phyloP scores from a whole-genome alignment of 2,888 invertebrate genomes.

The Aleiodes leptofemur region DNA sequence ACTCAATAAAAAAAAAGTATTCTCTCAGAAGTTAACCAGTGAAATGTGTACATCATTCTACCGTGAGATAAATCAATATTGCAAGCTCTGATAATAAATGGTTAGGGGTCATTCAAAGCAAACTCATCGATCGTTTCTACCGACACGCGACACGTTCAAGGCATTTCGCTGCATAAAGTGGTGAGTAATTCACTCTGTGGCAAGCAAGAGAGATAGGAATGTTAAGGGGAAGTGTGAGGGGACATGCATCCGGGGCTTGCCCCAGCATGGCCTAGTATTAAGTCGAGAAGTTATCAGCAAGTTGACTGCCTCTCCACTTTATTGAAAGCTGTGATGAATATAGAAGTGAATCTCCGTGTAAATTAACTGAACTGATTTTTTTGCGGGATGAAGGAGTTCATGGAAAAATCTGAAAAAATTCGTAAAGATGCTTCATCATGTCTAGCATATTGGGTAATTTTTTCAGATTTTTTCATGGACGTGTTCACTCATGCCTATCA shows the following conservation, averaged over 20 bases:
- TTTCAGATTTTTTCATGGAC: not conserved
- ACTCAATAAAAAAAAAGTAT: too few relatives aligned
- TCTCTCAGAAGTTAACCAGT: too few relatives aligned
- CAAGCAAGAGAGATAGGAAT: too few relatives aligned
- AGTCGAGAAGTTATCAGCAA: too few relatives aligned
- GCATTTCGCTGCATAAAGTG: not conserved
- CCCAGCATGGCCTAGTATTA: too few relatives aligned
- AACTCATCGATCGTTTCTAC: slow-evolving; percentile 12
- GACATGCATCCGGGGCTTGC: too few relatives aligned
- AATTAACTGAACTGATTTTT: too few relatives aligned
- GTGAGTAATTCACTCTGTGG: too few relatives aligned
- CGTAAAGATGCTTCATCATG: too few relatives aligned
- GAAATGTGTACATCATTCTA: too few relatives aligned
- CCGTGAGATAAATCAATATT: slow-evolving; percentile 16
- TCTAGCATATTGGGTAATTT: not conserved
- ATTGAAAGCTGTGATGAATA: slow-evolving; percentile 12
- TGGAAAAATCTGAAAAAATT: not conserved
- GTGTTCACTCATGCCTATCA: not conserved
- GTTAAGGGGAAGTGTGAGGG: too few relatives aligned
- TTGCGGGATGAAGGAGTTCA: not conserved
- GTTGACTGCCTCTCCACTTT: too few relatives aligned
- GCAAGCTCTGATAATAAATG: slow-evolving; percentile 27
- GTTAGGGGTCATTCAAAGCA: slow-evolving; percentile 10
- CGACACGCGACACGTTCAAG: slow-evolving; percentile 38
- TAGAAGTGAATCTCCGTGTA: not conserved